These are phyloP conservation scores for Blera fallax DNA, from an alignment of 2,888 invertebrate genomes.

Conservation along the genomic window DNA sequence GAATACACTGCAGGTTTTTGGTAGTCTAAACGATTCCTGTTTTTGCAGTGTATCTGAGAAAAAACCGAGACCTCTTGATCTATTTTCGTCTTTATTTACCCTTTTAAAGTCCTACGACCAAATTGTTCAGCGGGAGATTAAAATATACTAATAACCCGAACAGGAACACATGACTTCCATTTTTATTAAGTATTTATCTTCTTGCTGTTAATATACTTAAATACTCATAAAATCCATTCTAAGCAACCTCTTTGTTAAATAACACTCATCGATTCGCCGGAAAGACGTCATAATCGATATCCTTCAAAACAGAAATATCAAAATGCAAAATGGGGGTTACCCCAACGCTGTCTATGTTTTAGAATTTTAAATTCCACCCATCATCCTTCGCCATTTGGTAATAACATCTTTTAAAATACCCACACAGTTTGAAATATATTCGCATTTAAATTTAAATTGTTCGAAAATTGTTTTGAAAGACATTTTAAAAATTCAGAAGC, in stretches of 20 bases:
- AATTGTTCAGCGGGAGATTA: no score
- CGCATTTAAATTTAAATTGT: conserved; percentile 23
- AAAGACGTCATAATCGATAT: not conserved
- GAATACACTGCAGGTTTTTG: no score
- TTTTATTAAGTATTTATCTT: no score
- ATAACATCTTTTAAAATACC: conserved; percentile 18
- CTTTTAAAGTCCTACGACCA: no score
- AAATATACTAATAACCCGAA: no score
- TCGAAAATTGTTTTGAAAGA: conserved; percentile 20
- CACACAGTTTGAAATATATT: conserved; percentile 10
- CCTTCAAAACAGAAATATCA: not conserved
- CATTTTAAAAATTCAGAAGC: conserved; percentile 4
- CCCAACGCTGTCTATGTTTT: not conserved
- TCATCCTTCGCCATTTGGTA: not conserved
- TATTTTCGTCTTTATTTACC: no score
- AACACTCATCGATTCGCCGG: not conserved
- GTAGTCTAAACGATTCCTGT: no score
- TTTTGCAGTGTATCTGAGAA: no score
- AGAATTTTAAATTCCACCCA: not conserved
- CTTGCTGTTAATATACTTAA: no score
- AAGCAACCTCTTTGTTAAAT: not conserved
- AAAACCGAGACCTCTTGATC: no score
- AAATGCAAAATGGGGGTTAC: not conserved
- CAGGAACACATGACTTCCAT: no score
- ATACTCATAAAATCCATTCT: not conserved